These are phyloP conservation scores for Rhabdomys dilectus DNA, from an alignment of 2,113 vertebrate genomes.

Conservation along the genomic window DNA sequence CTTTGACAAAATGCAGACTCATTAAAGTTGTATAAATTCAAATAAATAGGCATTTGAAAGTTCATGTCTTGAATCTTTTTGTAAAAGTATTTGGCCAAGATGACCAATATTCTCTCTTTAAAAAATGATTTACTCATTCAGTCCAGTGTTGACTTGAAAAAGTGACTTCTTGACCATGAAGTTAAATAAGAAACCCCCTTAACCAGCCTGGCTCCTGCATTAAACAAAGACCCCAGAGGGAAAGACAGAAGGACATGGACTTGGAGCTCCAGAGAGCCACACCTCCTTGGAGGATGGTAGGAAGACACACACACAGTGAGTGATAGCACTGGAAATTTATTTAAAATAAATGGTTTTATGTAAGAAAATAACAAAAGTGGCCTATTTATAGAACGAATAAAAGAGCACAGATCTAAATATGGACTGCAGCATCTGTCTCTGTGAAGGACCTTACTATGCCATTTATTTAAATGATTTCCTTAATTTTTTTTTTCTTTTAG, in stretches of 20 bases:
- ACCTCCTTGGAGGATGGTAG: conserved; percentile 73
- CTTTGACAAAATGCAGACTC: conserved; percentile 26
- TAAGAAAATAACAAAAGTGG: conserved; percentile 82
- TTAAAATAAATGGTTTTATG: conserved; percentile 73
- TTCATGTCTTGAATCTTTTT: background rate
- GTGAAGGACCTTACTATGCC: conserved; percentile 67
- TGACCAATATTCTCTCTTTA: background rate
- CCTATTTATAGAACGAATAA: conserved; percentile 75
- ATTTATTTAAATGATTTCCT: conserved; percentile 79
- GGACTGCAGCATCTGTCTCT: conserved; percentile 72
- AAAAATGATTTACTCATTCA: background rate
- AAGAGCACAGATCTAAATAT: conserved; percentile 79
- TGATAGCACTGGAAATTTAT: conserved; percentile 82
- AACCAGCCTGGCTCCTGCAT: background rate
- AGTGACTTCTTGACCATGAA: background rate
- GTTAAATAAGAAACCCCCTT: background rate
- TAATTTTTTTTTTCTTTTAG: conserved; percentile 76
- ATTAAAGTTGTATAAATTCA: conserved; percentile 39
- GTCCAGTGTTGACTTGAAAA: conserved; percentile 31
- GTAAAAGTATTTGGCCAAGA: background rate
- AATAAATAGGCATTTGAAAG: background rate
- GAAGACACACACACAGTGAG: conserved; percentile 75
- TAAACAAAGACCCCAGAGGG: conserved; percentile 60
- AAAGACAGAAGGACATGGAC: conserved; percentile 70
- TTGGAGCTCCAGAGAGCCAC: conserved; percentile 71